These are phyloP conservation scores for Trachops cirrhosus DNA, from an alignment of 2,797 vertebrate species.

Conservation along the genomic window DNA sequence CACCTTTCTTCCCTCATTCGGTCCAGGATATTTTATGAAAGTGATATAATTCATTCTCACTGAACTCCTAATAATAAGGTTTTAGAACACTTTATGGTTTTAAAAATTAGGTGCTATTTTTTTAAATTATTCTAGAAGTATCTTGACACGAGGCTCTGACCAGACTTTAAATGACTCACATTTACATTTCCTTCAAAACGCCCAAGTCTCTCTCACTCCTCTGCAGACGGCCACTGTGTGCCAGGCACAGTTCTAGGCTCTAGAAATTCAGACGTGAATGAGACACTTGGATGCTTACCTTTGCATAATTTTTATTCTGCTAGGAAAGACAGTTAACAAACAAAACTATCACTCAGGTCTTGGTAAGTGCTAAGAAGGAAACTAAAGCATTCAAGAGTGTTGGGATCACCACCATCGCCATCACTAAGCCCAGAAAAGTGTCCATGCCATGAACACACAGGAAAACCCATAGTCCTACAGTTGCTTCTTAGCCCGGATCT, in stretches of 20 bases:
- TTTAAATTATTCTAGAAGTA: background rate
- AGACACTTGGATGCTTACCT: background rate
- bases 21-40: background rate
- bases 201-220: background rate
- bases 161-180: background rate
- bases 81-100: background rate
- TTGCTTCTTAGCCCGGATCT: slow-evolving; percentile 69
- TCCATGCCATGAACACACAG: slow-evolving; percentile 22
- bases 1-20: background rate
- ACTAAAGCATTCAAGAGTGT: background rate
- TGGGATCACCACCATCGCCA: background rate
- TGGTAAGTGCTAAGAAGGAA: background rate
- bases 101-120: background rate
- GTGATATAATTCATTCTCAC: background rate
- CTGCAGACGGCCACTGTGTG: background rate
- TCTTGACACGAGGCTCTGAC: background rate
- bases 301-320: background rate
- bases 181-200: background rate
- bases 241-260: background rate
- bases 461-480: background rate
- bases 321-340: background rate
- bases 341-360: background rate
- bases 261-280: background rate
- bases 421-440: background rate
- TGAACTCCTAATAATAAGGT: background rate